These are phyloP conservation scores for Scopus umbretta DNA, from an alignment of 2,113 vertebrate species.

Conservation along the genomic window DNA sequence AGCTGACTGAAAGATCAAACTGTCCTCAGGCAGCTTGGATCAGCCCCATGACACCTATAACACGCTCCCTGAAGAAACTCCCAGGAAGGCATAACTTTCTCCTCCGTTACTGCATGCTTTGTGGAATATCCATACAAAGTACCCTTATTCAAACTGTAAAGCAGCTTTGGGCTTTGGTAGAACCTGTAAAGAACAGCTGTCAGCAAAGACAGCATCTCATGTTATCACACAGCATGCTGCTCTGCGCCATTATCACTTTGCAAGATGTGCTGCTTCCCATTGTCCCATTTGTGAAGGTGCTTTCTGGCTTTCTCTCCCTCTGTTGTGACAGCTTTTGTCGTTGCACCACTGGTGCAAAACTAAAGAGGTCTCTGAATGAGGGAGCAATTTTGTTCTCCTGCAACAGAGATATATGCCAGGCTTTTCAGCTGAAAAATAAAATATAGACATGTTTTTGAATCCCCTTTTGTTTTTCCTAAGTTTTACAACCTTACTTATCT, in stretches of 20 bases:
- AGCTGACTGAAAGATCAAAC: not conserved
- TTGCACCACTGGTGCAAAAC: constrained; percentile 15
- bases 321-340: constrained; percentile 54
- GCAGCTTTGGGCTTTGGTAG: not conserved
- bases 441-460: constrained; percentile 49
- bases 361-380: constrained; percentile 24
- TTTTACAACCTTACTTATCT: constrained; percentile 69
- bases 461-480: constrained; percentile 57
- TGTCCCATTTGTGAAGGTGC: constrained; percentile 22
- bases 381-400: constrained; percentile 27
- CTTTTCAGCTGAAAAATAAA: constrained; percentile 56
- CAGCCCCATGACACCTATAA: not conserved
- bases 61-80: not conserved
- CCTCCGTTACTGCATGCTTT: not conserved
- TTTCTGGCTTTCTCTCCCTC: constrained; percentile 1
- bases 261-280: not conserved
- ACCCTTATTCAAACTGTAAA: not conserved
- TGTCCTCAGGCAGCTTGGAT: not conserved
- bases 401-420: constrained; percentile 35
- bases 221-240: not conserved
- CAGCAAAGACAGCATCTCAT: not conserved
- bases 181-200: constrained; percentile 8
- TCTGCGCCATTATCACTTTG: not conserved
- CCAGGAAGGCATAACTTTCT: not conserved
- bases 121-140: not conserved